Base-by-base conservation (phyloP, 2,113 vertebrate genomes). In the Cromileptes altivelis region DNA sequence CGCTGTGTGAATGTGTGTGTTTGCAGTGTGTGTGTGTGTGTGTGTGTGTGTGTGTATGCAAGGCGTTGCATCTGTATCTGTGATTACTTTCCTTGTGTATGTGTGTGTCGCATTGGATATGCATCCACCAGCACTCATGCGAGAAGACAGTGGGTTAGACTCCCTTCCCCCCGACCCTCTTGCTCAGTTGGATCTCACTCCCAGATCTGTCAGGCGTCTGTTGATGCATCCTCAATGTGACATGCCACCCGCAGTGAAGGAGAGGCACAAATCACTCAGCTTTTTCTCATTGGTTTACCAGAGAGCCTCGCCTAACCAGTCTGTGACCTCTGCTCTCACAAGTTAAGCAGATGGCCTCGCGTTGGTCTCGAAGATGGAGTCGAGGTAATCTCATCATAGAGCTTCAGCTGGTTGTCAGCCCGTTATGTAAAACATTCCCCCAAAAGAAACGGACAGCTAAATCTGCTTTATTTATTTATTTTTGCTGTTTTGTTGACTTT, bases 171-270 rank as follows among this genome's bases (percentile, higher is more conserved):
- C 30, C 50, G 18, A 62, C 50, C 75, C 21, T 72, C 78, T 78
- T 82, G 80, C 78, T 85, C 86, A 81, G 90, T 79, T 89, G 84
- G 84, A 85, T 86, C 78, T 79, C 78, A 70, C 90, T 88, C 87
- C 58, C 76, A 30, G 83, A 84, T 85, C 83, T 85, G 81, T 92
- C 89, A 87, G 80, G 57, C 75, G 6, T 87, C 80, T 30, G 73
- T 70, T 87, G 90, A 93, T 14, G 15, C 77, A 80, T 69, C 85
- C 80, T 83, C 50, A 25, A 80, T 75, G 78, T 88, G 89, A 85
- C 92, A 65, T 73, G 73, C 73, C 87, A 64, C 85, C 79, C 82
- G 60, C 70, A 15, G 84, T 27, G 60, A 80, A 69, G 77, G 61
- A 84, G 58, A 84, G 65, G 61, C 80, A 80, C 85, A 78, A 80